Conservation (phyloP, 2,888 invertebrate genomes). For the Caenorhabditis sp. region DNA sequence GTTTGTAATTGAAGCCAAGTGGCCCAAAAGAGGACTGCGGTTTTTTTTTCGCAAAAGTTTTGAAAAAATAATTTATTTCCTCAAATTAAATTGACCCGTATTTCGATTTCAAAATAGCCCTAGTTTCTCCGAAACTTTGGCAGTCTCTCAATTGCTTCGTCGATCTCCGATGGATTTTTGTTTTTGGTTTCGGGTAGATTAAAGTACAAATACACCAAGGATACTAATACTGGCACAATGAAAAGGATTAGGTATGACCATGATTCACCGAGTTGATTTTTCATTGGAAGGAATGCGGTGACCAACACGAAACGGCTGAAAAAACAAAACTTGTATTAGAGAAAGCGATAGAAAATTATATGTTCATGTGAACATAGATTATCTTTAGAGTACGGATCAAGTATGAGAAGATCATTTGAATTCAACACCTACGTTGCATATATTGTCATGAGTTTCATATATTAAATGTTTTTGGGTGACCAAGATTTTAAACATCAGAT, state of each 20-base stretch:
- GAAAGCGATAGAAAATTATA: not conserved
- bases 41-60: no score
- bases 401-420: no score
- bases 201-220: conserved; percentile 59
- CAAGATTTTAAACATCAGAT: no score
- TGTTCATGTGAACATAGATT: not conserved
- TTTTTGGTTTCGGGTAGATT: conserved; percentile 65
- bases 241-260: conserved; percentile 60
- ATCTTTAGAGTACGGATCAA: no score
- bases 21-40: no score
- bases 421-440: no score
- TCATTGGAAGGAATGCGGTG: conserved; percentile 58
- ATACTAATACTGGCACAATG: conserved; percentile 55
- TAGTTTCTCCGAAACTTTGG: conserved; percentile 35
- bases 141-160: conserved; percentile 44
- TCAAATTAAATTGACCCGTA: no score
- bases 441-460: no score
- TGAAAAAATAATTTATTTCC: no score
- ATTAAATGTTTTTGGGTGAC: no score
- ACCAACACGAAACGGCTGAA: conserved; percentile 60
- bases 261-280: conserved; percentile 54
- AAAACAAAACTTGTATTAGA: not conserved
- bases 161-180: conserved; percentile 48
- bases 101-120: conserved; percentile 10
- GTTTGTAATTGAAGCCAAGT: no score